Percentiles rank a stretch among this genome's conserved stretches.
Conservation (phyloP, 2,888 invertebrate species). For the Xestoiulus laeticollis region DNA sequence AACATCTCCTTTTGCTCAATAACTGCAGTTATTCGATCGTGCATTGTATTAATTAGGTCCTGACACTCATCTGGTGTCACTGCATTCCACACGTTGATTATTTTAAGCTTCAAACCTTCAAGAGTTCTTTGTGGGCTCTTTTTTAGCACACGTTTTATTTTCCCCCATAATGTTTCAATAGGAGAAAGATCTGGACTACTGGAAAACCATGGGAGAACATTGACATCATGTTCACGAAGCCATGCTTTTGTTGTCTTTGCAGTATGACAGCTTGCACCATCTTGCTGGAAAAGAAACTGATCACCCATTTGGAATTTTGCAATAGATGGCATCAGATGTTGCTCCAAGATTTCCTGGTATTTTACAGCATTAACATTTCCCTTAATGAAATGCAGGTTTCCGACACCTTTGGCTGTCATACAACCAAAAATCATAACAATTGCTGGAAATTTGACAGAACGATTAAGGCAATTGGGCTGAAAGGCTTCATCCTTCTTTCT, state of each 20-base stretch:
- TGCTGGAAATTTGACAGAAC: too few species aligned
- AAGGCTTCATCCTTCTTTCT: too few species aligned
- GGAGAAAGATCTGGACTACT: slow-evolving; percentile 23
- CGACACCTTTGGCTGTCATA: slow-evolving; percentile 42
- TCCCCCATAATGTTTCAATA: slow-evolving; percentile 19
- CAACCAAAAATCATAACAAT: neutral
- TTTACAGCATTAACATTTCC: neutral
- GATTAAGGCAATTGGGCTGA: too few species aligned
- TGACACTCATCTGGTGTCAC: slow-evolving; percentile 3
- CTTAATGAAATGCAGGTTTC: neutral
- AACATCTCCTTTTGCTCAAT: neutral
- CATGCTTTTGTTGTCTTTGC: neutral
- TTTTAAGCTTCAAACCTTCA: slow-evolving; percentile 23
- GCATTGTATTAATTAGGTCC: neutral
- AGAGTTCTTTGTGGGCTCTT: slow-evolving; percentile 35
- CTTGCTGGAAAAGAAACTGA: neutral
- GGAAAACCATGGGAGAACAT: slow-evolving; percentile 30
- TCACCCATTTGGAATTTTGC: neutral
- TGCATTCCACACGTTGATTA: neutral
- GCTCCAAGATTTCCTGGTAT: neutral
- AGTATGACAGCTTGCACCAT: neutral
- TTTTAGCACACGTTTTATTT: neutral
- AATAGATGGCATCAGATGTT: neutral
- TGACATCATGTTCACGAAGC: neutral
- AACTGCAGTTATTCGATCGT: neutral